Evolutionary conservation across 92 coral and sea anemone species (phyloP), one percentile per base, ranked within the genome.

Genomic region (Muricea muricata): DNA sequence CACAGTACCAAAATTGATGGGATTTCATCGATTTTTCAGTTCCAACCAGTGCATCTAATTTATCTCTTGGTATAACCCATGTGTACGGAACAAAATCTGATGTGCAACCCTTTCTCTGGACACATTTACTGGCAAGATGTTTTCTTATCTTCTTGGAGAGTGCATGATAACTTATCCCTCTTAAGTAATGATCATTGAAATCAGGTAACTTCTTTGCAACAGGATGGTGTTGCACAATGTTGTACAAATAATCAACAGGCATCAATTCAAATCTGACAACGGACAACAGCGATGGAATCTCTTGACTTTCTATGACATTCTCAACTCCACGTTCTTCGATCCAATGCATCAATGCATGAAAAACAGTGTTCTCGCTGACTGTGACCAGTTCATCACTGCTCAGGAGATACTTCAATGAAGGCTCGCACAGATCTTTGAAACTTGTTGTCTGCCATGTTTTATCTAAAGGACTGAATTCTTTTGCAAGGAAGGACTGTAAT

Each of bases 101-200:
- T 57, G 30, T 57, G 66, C 66, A 6, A 7, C 13, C 32, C 6
- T 57, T 57, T 13, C 32, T 57, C 77, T 37, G 14, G 1, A 6
- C 10, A 41, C 54, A 32, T 71, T 33, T 21, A 33, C 6, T 10
- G 12, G 40, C 28, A 3, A 33, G 25, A 7, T 30, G 54, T 33
- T 2, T 9, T 32, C 7, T 13, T 13, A 71, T 35, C 17, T 18
- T 26, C 7, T 37, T 12, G 1, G 77, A 10, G 11, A 71, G 21
- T 37, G 77, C 77, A 71, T 71, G 77, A 37, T 71, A 71, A 37
- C 28, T 33, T 28, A 71, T 71, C 25, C 77, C 77, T 33, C 50
- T 71, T 32, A 71, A 30, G 31, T 71, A 71, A 9, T 15, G 25
- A 15, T 71, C 55, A 20, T 15, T 71, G 13, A 71, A 71, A 45